Conservation (phyloP, 1,140 invertebrate genomes). For the Drosophila bocki region DNA sequence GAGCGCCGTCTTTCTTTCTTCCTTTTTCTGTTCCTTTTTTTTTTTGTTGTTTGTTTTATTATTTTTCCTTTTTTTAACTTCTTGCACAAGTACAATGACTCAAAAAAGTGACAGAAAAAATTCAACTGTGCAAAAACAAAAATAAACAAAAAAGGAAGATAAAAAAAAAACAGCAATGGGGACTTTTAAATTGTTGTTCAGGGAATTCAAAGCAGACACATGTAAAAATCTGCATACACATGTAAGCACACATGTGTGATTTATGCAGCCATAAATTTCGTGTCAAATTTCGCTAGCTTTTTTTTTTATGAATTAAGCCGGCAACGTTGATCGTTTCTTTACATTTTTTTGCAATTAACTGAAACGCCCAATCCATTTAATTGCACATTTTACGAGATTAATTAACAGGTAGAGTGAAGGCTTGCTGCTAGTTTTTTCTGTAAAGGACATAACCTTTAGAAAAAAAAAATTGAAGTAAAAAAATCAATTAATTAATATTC, state of each 20-base stretch:
- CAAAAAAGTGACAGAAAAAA: conserved; percentile 23
- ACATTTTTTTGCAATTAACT: conserved; percentile 8
- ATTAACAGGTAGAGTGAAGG: conserved; percentile 5
- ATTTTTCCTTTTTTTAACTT: conserved; percentile 22
- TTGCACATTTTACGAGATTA: conserved; percentile 16
- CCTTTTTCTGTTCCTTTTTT: conserved; percentile 23
- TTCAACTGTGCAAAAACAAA: conserved; percentile 10
- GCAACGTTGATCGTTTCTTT: background rate
- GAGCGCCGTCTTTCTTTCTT: conserved; percentile 35
- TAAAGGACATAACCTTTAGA: too few relatives aligned
- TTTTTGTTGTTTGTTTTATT: conserved; percentile 10
- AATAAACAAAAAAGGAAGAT: background rate
- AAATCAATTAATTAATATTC: too few relatives aligned
- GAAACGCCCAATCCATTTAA: conserved; percentile 26
- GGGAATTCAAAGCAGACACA: conserved; percentile 45
- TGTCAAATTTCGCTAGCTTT: conserved; percentile 36
- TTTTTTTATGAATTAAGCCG: conserved; percentile 32
- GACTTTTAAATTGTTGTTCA: conserved; percentile 33
- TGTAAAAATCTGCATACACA: conserved; percentile 48
- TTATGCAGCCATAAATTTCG: conserved; percentile 39
- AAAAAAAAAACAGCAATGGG: background rate
- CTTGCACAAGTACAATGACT: conserved; percentile 32
- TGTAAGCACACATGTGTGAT: conserved; percentile 42
- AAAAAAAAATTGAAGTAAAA: too few relatives aligned
- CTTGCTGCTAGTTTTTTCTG: background rate